Base-by-base conservation (phyloP, 2,888 invertebrate genomes). In the Lomographa bimaculata region DNA sequence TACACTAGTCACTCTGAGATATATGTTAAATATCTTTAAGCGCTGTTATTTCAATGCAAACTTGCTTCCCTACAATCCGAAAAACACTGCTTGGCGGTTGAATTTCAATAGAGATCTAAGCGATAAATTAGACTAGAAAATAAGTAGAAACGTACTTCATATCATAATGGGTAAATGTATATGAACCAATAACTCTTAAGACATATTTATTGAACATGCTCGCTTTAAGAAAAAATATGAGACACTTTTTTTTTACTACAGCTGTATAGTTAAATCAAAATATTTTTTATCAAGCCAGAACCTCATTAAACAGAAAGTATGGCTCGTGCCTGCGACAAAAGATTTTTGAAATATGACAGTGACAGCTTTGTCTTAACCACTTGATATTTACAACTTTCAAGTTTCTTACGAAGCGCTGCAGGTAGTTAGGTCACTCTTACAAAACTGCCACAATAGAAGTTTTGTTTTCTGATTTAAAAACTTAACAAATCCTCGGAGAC, bases 401-500 rank as follows among this genome's bases (percentile, higher is more conserved):
- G 61, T 60, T 66, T 30, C 27, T 40, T 38, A 12, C 39, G 38
- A 63, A 63, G 53, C 49, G 5, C 34, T 48, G 33, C 58, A 59
- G 59, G 54, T 59, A 59, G 54, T 60, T 46, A 63, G 54, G 46
- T 57, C 48, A 42, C 40, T 55, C 25, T 32, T 48, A 61, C 46
- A 52, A 60, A 57, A 60, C 36, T 21, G 20, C 10, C 7, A 69
- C 66, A 69, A 70, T 50, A 49, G 49, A 26, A 60, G 51, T 61
- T 66, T 71, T 67, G 60, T 66, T 62, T 67, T 54, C 54, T 20
- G 49, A 63, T 55, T 58, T 55, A 60, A 63, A 58, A 59, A 45
- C 40, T 53, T 53, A 69, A 72, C 69, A 60, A 57, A 47, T 46
- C 43, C 25, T 37, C 59, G 58, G 61, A 64, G 71, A 74, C 71